Base-by-base conservation (phyloP, 2,888 invertebrate genomes). In the Coremacera marginata region DNA sequence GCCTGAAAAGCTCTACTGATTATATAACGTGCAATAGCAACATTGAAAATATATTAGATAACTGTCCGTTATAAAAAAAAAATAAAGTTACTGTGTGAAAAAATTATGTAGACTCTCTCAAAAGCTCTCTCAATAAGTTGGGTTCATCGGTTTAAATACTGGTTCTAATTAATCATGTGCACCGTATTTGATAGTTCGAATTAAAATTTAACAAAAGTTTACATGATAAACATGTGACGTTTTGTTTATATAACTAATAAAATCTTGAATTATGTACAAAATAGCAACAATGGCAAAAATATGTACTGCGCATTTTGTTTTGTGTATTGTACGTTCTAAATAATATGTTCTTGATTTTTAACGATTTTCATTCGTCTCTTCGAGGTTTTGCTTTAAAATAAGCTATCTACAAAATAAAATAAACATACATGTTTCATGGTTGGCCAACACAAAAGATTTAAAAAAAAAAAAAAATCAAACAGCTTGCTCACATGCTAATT, bases 321-420 rank as follows among this genome's bases (percentile, higher is more conserved):
- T 44, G 14, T 44, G 3, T 44, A 44, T 44, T 44, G 3, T 44
- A n/a, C n/a, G 44, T 44, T 2, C 44, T n/a, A n/a, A n/a, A n/a
- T n/a, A n/a, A 44, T 44, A 11, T 44, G 44, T 44, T 44, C 44
- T 44, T 44, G 44, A 44, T 14, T 44, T 44, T 44, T 14, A 16
- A 74, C 81, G 85, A 84, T 84, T 84, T 85, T 85, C 84, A 86
- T 84, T 85, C 83, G 82, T 80, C 84, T 84, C 83, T 80, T 86
- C 84, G 83, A 86, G 84, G 85, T 82, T 84, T 84, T 60, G 4
- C 31, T 8, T 5, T 2, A 8, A 70, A 22, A 52, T n/a, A 52
- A 31, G 34, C 27, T n/a, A 19, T 70, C 27, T 19, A 55, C 14
- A 9, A 22, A 31, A 49, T 25, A 22, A 55, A 22, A 19, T 19